Conservation (phyloP, 1,140 invertebrate species). For the Helicoverpa armigera region DNA sequence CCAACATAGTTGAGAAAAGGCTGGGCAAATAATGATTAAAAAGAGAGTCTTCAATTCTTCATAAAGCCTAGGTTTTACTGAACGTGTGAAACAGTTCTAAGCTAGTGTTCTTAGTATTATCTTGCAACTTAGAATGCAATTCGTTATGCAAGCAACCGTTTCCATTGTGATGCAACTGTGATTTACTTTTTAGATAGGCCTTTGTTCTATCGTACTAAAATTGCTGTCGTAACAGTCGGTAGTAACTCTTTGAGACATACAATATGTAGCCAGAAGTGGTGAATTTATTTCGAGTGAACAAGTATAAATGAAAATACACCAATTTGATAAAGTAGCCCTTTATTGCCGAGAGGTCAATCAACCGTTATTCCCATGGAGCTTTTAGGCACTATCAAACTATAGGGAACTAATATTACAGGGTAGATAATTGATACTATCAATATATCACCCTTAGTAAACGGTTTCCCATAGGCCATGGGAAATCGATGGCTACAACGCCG, state of each 20-base stretch:
- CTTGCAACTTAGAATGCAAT: not conserved
- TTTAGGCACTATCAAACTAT: constrained; percentile 9
- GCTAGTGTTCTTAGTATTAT: constrained; percentile 17
- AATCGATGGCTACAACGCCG: constrained; percentile 25
- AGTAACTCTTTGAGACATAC: no score
- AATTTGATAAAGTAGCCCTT: constrained; percentile 8
- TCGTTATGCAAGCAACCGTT: constrained; percentile 5
- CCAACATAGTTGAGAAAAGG: no score
- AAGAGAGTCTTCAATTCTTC: no score
- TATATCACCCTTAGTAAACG: constrained; percentile 81
- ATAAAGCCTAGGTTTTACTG: constrained; percentile 14
- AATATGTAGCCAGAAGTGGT: no score
- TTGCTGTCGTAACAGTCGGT: no score
- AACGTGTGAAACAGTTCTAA: constrained; percentile 11
- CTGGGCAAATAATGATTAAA: not conserved
- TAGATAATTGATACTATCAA: constrained; percentile 76
- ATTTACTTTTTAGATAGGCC: constrained; percentile 2
- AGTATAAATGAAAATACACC: constrained; percentile 2
- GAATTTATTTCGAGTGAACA: no score
- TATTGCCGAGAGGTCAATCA: not conserved
- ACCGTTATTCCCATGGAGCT: constrained; percentile 28
- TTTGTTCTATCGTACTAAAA: no score
- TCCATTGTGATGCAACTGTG: constrained; percentile 12
- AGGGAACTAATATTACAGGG: constrained; percentile 58
- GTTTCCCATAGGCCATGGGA: constrained; percentile 69